Evolutionary conservation across 2,888 invertebrate genomes (phyloP).

Genomic region (Venustoraphidia nigricollis): DNA sequence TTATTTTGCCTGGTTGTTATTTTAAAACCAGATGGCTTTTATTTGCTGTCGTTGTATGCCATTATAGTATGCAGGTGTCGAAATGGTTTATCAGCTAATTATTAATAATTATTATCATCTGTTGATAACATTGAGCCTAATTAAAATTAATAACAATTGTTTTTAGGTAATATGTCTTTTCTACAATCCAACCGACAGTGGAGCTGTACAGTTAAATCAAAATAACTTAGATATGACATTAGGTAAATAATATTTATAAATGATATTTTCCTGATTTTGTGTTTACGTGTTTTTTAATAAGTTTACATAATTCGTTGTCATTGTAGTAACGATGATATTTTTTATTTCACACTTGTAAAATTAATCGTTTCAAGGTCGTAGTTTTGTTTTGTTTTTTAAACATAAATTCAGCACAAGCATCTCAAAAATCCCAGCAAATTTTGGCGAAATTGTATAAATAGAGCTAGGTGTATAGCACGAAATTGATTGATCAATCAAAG

Average conservation of each 20-base stretch:
- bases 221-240: slow-evolving; percentile 72
- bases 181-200: slow-evolving; percentile 65
- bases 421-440: too few relatives aligned
- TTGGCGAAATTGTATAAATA: too few relatives aligned
- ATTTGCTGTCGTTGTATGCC: too few relatives aligned
- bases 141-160: slow-evolving; percentile 7
- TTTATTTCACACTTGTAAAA: too few relatives aligned
- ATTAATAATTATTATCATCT: background rate
- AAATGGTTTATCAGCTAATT: slow-evolving; percentile 4
- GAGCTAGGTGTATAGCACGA: too few relatives aligned
- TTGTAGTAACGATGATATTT: background rate
- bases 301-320: slow-evolving; percentile 1
- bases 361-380: too few relatives aligned
- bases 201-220: slow-evolving; percentile 65
- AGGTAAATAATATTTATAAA: slow-evolving; percentile 38
- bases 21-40: too few relatives aligned
- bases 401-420: too few relatives aligned
- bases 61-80: background rate
- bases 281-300: slow-evolving; percentile 4
- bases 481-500: background rate
- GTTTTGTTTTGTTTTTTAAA: too few relatives aligned
- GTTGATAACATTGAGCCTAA: background rate
- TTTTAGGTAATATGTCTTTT: slow-evolving; percentile 37
- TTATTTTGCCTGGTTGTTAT: too few relatives aligned
- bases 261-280: background rate